Evolutionary conservation across 2,113 vertebrate species (phyloP), one percentile per base, ranked within the genome.

Genomic region (Aix galericulata): DNA sequence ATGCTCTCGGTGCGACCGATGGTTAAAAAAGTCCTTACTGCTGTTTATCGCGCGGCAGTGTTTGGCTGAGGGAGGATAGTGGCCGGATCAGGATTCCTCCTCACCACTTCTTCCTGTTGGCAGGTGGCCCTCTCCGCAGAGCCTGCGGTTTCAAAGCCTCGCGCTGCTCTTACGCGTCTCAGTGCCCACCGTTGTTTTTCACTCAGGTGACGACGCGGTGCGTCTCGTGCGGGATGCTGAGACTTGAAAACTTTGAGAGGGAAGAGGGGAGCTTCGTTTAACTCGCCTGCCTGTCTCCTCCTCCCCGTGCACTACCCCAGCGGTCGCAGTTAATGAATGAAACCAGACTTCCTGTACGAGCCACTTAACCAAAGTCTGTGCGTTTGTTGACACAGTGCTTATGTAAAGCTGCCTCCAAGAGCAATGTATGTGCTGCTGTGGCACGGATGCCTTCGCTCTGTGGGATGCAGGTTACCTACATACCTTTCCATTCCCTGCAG

Each of bases 311-410:
- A 84, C 88, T 44, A 93, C 86, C 82, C 85, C 79, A 88, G 88
- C 93, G 86, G 83, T 93, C 21, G 14, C 6, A 71, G 91, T 79
- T 93, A 93, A 93, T 97, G 94, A 96, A 94, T 95, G 93, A 93
- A 96, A 34, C 9, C n/a, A 27, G 58, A 79, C 81, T 95, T 82
- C 74, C 78, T 69, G 77, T 52, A 62, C 77, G 46, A 93, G 86
- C 42, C 59, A 13, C 71, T 93, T 91, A 89, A 85, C 86, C 74
- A 71, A 23, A 17, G n/a, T 36, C 77, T 66, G 36, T n/a, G 58
- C 16, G 0, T 69, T 36, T 55, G 80, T 4, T 79, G 86, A n/a
- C 86, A 55, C 50, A 3, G 63, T 0, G 52, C 88, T 69, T 32
- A 17, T 63, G 73, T 44, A 60, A 82, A 86, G 72, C 50, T 64